A percentile compares a stretch with the other conserved stretches of the same genome.
Evolutionary conservation across 2,113 vertebrate species (phyloP).

Genomic region (Saccopteryx leptura): DNA sequence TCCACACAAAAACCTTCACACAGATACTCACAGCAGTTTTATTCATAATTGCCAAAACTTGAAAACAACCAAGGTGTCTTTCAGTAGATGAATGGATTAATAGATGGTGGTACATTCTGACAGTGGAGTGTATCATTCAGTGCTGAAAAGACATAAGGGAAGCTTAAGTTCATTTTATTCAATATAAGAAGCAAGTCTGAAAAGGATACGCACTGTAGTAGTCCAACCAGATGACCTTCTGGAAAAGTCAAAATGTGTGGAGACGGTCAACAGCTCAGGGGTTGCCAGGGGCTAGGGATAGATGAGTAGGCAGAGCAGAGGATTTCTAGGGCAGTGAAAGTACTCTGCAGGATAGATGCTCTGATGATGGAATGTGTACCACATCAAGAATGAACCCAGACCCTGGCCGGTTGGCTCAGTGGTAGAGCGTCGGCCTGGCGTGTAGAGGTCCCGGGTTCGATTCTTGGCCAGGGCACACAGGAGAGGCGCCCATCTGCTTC

Average conservation of each 20-base stretch:
- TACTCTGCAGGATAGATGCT: neutral
- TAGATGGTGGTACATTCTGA: neutral
- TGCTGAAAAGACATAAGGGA: neutral
- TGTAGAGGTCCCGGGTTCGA: no score
- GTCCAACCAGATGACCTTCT: neutral
- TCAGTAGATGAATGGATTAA: neutral
- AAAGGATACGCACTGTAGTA: neutral
- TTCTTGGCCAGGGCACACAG: no score
- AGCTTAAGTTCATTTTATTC: neutral
- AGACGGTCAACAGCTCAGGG: neutral
- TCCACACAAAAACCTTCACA: neutral
- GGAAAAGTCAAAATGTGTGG: neutral
- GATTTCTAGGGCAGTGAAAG: neutral
- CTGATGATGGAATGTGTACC: neutral
- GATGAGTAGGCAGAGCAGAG: neutral
- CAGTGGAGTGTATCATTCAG: neutral
- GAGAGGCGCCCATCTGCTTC: no score
- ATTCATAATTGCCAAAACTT: no score
- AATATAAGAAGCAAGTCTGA: neutral
- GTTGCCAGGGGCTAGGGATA: neutral
- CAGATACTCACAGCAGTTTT: neutral
- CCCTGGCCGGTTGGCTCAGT: no score
- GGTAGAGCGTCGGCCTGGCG: no score
- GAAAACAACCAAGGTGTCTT: neutral
- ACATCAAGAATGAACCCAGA: neutral